Base-by-base conservation (phyloP, 2,888 invertebrate species). In the Drosophila engyochracea region DNA sequence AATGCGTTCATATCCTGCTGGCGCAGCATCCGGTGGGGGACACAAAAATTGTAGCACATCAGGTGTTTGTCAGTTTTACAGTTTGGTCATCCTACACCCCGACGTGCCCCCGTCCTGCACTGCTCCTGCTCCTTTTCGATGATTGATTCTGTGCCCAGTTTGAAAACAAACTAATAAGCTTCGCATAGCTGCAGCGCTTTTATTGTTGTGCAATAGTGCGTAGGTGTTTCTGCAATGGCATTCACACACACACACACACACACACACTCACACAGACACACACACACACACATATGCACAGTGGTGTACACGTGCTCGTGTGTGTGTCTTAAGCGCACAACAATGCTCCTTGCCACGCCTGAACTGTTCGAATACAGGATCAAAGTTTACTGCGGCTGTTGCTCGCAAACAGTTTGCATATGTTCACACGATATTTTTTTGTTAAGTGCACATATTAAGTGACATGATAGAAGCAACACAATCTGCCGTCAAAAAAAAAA, bases 151-250 rank as follows among this genome's bases (percentile, higher is more conserved):
- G 74, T 66, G 62, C 49, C 81, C 70, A 61, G 62, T 71, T 79
- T 69, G 88, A 89, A 82, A 86, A 82, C 85, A 86, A 86, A 86
- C 85, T 86, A 86, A 86, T 86, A 86, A 86, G 83, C 79, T 58
- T 22, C n/a, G 44, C 58, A 47, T 47, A 68, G 47, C 76, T 54
- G 65, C 63, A 68, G 51, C 52, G 47, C 63, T 74, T 76, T 82
- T 85, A 84, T 84, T 79, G 69, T 66, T 72, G 87, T 84, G 80
- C 85, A 89, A 84, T 82, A 87, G 85, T 84, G 85, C 89, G 85
- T 86, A 76, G 74, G 70, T 87, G 82, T 73, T 75, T 75, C 71
- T 75, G 52, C 76, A 75, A 59, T 62, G 47, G 68, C 78, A 76
- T 59, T 51, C 69, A 64, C 59, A 52, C 63, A 55, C 57, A 14